Conservation (phyloP, 2,797 vertebrate species). For the Sciurus carolinensis region DNA sequence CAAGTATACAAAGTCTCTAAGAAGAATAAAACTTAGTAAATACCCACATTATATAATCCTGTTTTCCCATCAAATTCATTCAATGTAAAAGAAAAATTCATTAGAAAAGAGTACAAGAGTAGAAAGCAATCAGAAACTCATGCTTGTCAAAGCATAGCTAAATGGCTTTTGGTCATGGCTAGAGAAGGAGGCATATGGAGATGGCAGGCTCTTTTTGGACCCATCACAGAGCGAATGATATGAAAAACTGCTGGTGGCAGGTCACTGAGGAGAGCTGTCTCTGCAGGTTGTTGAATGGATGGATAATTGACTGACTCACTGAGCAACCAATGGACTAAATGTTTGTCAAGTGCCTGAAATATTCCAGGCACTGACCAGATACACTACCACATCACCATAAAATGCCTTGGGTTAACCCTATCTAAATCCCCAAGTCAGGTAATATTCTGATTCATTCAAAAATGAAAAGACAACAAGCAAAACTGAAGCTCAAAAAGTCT, state of each 20-base stretch:
- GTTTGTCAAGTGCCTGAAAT: background rate
- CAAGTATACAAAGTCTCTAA: background rate
- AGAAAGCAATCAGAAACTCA: background rate
- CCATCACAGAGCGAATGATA: background rate
- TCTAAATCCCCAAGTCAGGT: background rate
- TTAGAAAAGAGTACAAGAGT: background rate
- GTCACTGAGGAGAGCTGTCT: background rate
- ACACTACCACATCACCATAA: background rate
- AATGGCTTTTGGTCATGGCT: background rate
- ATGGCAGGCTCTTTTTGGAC: background rate
- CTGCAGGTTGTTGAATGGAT: background rate
- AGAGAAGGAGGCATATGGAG: background rate
- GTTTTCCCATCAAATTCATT: background rate
- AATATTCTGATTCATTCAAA: background rate
- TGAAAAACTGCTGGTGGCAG: background rate
- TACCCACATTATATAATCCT: background rate
- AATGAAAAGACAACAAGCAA: background rate
- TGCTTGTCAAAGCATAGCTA: background rate
- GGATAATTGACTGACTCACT: background rate
- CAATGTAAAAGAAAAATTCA: background rate
- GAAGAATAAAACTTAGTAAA: background rate
- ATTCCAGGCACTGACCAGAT: background rate
- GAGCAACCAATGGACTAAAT: background rate
- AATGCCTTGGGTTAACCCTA: background rate
- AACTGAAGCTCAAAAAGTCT: background rate